These are phyloP conservation scores for Hippocampus abdominalis DNA, from an alignment of 2,113 vertebrate genomes.

Conservation along the genomic window DNA sequence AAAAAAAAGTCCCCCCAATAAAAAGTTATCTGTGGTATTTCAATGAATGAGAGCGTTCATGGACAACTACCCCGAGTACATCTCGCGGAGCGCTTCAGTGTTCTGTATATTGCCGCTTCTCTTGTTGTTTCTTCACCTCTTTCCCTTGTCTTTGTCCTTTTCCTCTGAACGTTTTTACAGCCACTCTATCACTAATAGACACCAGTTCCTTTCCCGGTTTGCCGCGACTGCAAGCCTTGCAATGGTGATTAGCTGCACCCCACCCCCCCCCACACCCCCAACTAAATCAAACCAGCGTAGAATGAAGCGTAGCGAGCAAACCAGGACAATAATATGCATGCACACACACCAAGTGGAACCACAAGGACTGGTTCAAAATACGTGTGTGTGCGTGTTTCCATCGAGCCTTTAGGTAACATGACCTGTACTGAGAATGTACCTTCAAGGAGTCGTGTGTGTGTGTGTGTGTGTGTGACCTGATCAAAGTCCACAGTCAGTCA, in stretches of 20 bases:
- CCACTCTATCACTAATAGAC: neutral
- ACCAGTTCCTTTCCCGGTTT: neutral
- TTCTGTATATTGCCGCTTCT: neutral
- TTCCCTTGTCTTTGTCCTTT: neutral
- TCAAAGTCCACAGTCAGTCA: conserved; percentile 62
- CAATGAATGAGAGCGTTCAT: no score
- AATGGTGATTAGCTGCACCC: neutral
- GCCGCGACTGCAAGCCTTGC: neutral
- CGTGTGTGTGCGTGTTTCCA: conserved; percentile 28
- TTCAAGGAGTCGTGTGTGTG: conserved; percentile 30
- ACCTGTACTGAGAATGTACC: conserved; percentile 55
- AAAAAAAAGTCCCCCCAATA: no score
- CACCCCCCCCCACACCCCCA: neutral
- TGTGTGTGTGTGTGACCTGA: conserved; percentile 43
- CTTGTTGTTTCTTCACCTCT: neutral
- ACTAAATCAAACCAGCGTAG: conserved; percentile 20
- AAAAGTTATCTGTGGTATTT: no score
- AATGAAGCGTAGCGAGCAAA: neutral
- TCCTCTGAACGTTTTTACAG: neutral
- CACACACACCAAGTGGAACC: conserved; percentile 39
- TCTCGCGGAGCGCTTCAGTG: neutral
- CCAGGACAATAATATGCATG: neutral
- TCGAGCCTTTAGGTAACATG: conserved; percentile 37
- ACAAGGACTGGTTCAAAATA: conserved; percentile 27
- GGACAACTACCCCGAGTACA: no score